These are phyloP conservation scores for Garra rufa DNA, from an alignment of 2,113 vertebrate species.

Conservation along the genomic window DNA sequence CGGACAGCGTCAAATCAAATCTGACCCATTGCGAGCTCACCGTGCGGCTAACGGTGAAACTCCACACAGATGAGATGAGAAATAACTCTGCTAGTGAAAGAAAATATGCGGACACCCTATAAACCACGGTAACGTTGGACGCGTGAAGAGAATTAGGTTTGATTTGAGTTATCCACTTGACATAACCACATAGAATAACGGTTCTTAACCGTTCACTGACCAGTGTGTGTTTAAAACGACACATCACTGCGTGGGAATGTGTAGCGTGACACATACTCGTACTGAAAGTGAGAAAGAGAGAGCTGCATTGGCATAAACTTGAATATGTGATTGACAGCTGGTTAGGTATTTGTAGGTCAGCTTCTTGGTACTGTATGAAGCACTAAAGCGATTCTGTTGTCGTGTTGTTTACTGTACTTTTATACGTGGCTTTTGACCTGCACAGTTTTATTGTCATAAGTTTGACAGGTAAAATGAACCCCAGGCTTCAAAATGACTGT, in stretches of 20 bases:
- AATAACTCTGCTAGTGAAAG: background rate
- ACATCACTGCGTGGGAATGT: conserved; percentile 22
- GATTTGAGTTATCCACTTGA: background rate
- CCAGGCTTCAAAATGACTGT: background rate
- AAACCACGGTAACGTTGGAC: background rate
- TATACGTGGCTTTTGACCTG: background rate
- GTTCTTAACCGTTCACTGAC: background rate
- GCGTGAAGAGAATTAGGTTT: background rate
- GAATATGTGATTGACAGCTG: background rate
- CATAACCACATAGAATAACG: background rate
- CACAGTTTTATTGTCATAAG: background rate
- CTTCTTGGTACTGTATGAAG: background rate
- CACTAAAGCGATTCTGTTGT: background rate
- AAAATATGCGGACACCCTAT: background rate
- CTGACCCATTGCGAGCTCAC: conserved; percentile 19
- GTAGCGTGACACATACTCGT: background rate
- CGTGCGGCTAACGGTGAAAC: background rate
- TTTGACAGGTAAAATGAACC: background rate
- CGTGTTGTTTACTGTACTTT: background rate
- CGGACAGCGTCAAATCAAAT: conserved; percentile 28
- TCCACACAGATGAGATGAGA: background rate
- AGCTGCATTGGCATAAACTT: background rate
- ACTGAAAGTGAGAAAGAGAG: background rate
- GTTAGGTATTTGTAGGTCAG: conserved; percentile 8
- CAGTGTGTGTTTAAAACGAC: conserved; percentile 9